These are phyloP conservation scores for Drosophila demipolita DNA, from an alignment of 2,888 invertebrate species.

Conservation along the genomic window DNA sequence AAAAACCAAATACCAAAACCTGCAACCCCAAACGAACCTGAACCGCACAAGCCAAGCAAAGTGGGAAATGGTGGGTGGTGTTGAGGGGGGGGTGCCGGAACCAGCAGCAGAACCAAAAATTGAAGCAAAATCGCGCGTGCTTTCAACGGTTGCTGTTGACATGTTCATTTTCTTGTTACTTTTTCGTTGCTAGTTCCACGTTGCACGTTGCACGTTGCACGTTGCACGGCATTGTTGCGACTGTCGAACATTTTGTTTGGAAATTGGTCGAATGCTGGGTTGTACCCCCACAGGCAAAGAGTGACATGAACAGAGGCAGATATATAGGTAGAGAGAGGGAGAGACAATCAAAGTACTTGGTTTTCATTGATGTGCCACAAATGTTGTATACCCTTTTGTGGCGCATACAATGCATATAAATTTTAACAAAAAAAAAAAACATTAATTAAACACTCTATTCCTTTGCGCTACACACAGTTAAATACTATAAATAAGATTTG, in stretches of 20 bases:
- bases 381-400: constrained; percentile 1
- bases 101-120: constrained; percentile 24
- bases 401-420: not conserved
- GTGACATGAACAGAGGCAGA: not conserved
- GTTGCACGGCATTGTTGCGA: constrained; percentile 30
- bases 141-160: constrained; percentile 67
- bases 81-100: not conserved
- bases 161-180: constrained; percentile 78
- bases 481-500: not conserved
- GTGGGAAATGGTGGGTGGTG: too few relatives aligned
- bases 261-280: constrained; percentile 70
- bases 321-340: not conserved
- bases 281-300: constrained; percentile 36
- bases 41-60: constrained; percentile 5
- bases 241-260: constrained; percentile 68
- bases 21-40: constrained; percentile 26
- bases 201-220: constrained; percentile 6
- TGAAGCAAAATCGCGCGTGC: constrained; percentile 53
- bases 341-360: constrained; percentile 18
- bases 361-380: constrained; percentile 49
- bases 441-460: too few relatives aligned
- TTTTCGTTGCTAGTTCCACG: constrained; percentile 13
- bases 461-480: not conserved
- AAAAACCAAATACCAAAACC: constrained; percentile 49
- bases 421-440: too few relatives aligned